Percentiles rank a stretch among this genome's conserved stretches.
These are phyloP conservation scores for Corythucha ciliata DNA, from an alignment of 2,888 invertebrate genomes.

Conservation along the genomic window DNA sequence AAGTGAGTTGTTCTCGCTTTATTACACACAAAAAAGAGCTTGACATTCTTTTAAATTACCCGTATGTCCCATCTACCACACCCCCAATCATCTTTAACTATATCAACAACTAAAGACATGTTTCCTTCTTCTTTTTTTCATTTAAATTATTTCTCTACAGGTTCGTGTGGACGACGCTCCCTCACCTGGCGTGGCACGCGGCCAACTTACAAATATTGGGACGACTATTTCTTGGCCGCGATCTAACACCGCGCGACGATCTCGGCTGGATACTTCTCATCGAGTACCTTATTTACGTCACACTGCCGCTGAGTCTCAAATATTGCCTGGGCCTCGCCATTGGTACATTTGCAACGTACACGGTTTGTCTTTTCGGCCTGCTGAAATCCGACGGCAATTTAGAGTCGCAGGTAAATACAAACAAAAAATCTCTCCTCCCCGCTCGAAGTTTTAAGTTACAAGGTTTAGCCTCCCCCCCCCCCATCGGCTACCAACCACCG, in stretches of 20 bases:
- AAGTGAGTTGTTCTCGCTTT: too few species aligned
- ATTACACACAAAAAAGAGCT: too few species aligned
- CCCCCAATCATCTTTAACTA: too few species aligned
- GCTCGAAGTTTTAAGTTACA: too few species aligned
- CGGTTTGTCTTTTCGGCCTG: conserved; percentile 50
- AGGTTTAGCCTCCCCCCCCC: too few species aligned
- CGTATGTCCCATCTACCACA: too few species aligned
- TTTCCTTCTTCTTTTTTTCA: too few species aligned
- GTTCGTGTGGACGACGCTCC: conserved; percentile 41
- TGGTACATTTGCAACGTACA: conserved; percentile 53
- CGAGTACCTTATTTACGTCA: conserved; percentile 63
- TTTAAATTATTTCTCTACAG: too few species aligned
- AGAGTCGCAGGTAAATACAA: conserved; percentile 35
- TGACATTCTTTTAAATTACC: too few species aligned
- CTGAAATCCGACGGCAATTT: conserved; percentile 41
- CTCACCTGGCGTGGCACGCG: conserved; percentile 56
- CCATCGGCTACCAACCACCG: too few species aligned
- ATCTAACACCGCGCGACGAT: conserved; percentile 53
- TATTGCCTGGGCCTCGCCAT: conserved; percentile 53
- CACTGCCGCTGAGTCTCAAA: conserved; percentile 57
- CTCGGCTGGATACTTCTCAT: conserved; percentile 63
- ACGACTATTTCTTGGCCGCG: conserved; percentile 53
- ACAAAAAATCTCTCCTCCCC: too few species aligned
- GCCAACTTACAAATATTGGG: conserved; percentile 53
- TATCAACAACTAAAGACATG: too few species aligned